These are phyloP conservation scores for Galeopsomyia nigrocyanea DNA, from an alignment of 2,888 invertebrate species.

Conservation along the genomic window DNA sequence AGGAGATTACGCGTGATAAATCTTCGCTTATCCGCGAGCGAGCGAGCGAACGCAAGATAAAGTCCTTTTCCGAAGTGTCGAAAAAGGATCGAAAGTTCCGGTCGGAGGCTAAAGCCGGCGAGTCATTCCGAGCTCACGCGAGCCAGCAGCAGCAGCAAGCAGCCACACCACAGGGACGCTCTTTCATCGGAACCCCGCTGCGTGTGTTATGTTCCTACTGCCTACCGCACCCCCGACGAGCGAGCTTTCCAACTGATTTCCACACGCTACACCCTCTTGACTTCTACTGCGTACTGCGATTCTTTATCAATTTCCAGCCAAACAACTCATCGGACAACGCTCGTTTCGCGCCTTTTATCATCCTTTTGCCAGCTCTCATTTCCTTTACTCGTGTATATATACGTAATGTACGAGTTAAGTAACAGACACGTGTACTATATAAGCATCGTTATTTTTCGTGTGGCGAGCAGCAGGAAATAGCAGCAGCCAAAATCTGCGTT, in stretches of 20 bases:
- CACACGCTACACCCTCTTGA: constrained; percentile 25
- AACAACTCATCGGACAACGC: not conserved
- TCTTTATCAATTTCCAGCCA: not conserved
- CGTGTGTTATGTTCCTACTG: constrained; percentile 3
- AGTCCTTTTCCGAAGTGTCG: constrained; percentile 44
- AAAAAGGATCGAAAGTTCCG: constrained; percentile 48
- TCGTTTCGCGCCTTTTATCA: constrained; percentile 1
- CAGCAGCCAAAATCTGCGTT: constrained; percentile 35
- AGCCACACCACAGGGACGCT: constrained; percentile 2
- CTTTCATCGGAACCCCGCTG: constrained; percentile 14
- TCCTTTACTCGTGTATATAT: no score
- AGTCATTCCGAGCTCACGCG: constrained; percentile 50
- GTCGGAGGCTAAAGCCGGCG: constrained; percentile 47
- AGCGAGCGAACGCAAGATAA: constrained; percentile 24
- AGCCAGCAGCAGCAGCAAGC: no score
- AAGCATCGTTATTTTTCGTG: not conserved
- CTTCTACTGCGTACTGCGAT: not conserved
- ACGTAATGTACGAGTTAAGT: not conserved
- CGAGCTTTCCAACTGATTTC: constrained; percentile 46
- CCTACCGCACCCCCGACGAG: not conserved
- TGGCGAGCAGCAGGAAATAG: not conserved
- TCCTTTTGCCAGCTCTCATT: not conserved
- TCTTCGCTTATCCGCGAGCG: constrained; percentile 39
- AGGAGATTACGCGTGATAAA: constrained; percentile 42
- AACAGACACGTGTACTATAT: not conserved